Conservation (phyloP, 2,797 vertebrate genomes). For the Labroides dimidiatus region DNA sequence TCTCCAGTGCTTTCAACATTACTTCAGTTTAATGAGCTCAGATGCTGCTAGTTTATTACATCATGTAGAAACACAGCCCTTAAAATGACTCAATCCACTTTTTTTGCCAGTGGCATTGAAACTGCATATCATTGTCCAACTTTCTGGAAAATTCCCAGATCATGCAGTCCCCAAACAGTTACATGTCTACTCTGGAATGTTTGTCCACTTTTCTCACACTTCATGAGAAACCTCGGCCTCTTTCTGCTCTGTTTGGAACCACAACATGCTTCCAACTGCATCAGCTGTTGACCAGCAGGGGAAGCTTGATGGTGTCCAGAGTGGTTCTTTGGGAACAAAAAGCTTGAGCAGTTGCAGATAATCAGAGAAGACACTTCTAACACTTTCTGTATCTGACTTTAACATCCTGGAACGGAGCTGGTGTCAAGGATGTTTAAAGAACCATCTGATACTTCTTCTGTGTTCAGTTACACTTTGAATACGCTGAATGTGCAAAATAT, state of each 20-base stretch:
- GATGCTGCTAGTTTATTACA: slow-evolving; percentile 17
- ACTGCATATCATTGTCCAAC: slow-evolving; percentile 18
- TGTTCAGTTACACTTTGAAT: slow-evolving; percentile 15
- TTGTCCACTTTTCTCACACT: slow-evolving; percentile 65
- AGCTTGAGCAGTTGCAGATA: slow-evolving; percentile 41
- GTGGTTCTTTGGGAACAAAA: slow-evolving; percentile 45
- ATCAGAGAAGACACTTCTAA: slow-evolving; percentile 19
- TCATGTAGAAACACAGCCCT: slow-evolving; percentile 21
- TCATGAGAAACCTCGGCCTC: slow-evolving; percentile 47
- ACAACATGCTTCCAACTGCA: slow-evolving; percentile 28
- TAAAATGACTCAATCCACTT: slow-evolving; percentile 15
- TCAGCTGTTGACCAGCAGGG: slow-evolving; percentile 59
- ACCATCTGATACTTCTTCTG: not conserved
- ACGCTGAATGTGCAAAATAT: slow-evolving; percentile 14
- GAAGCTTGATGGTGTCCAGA: slow-evolving; percentile 58
- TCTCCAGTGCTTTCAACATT: not conserved
- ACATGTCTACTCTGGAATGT: slow-evolving; percentile 68
- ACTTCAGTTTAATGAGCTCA: not conserved
- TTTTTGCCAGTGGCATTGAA: slow-evolving; percentile 8
- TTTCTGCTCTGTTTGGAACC: slow-evolving; percentile 51
- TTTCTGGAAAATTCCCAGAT: slow-evolving; percentile 35
- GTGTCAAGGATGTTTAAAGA: slow-evolving; percentile 6
- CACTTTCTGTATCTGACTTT: slow-evolving; percentile 19
- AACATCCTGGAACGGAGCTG: slow-evolving; percentile 10
- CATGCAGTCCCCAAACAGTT: slow-evolving; percentile 36